phyloP scores from a whole-genome alignment of 2,797 vertebrate species.

The Gobio occitaniae region DNA sequence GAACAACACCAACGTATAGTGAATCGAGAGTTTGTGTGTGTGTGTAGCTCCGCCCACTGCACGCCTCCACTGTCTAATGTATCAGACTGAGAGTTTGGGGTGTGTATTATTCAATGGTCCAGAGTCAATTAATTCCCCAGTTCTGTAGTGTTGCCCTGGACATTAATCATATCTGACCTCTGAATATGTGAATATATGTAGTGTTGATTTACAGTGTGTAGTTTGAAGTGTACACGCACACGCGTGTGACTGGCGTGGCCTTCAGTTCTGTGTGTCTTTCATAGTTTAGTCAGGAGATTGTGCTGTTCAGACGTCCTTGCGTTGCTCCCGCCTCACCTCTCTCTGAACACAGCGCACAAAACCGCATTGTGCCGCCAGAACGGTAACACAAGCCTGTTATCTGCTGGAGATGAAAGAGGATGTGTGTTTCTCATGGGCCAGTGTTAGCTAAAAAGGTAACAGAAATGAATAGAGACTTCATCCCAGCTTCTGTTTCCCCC shows the following conservation, averaged over 20 bases:
- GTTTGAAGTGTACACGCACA: not conserved
- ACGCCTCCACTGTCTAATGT: no score
- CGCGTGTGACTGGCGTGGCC: not conserved
- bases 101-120: no score
- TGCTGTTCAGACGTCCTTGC: not conserved
- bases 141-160: not conserved
- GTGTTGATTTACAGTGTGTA: not conserved
- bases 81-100: no score
- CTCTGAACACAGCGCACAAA: not conserved
- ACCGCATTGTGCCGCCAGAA: not conserved
- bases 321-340: not conserved
- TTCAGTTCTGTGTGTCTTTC: not conserved
- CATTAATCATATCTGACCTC: not conserved
- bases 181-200: not conserved
- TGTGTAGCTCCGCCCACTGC: no score
- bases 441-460: not conserved
- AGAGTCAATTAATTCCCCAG: no score
- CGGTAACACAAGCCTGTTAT: not conserved
- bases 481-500: conserved; percentile 2
- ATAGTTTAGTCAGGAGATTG: not conserved
- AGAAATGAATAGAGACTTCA: conserved; percentile 16
- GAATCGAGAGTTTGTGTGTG: no score
- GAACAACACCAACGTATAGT: no score
- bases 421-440: conserved; percentile 21
- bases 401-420: conserved; percentile 14